These are phyloP conservation scores for Psilopsiagon aurifrons DNA, from an alignment of 2,113 vertebrate genomes.

Conservation along the genomic window DNA sequence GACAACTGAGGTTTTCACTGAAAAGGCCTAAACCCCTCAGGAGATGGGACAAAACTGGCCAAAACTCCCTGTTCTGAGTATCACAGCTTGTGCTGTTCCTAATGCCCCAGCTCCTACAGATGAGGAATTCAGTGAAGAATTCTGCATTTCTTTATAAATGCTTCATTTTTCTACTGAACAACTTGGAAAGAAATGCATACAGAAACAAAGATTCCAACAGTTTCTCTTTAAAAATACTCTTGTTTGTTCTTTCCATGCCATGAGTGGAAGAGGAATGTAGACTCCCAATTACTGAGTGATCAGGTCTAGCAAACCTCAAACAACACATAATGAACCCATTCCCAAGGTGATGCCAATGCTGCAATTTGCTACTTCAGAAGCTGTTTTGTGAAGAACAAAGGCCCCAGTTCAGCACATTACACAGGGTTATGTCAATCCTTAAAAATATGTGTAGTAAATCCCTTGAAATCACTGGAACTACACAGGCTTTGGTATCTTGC, in stretches of 20 bases:
- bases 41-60: not conserved
- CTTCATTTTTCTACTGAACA: rapidly evolving
- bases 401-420: not conserved
- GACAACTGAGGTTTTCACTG: not conserved
- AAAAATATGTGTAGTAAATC: not conserved
- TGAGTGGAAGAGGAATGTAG: not conserved
- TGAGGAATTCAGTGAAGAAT: not conserved
- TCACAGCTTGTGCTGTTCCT: not conserved
- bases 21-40: not conserved
- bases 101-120: not conserved
- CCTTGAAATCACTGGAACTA: not conserved
- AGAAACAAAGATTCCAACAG: not conserved
- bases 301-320: not conserved
- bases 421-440: not conserved
- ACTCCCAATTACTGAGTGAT: not conserved
- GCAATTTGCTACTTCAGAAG: not conserved
- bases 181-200: not conserved
- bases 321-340: not conserved
- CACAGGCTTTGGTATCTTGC: not conserved
- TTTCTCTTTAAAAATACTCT: not conserved
- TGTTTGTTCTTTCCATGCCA: not conserved
- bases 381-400: not conserved
- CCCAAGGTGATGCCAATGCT: not conserved
- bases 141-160: not conserved
- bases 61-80: not conserved